These are phyloP conservation scores for Solenopsis invicta DNA, from an alignment of 1,140 invertebrate genomes.

Conservation along the genomic window DNA sequence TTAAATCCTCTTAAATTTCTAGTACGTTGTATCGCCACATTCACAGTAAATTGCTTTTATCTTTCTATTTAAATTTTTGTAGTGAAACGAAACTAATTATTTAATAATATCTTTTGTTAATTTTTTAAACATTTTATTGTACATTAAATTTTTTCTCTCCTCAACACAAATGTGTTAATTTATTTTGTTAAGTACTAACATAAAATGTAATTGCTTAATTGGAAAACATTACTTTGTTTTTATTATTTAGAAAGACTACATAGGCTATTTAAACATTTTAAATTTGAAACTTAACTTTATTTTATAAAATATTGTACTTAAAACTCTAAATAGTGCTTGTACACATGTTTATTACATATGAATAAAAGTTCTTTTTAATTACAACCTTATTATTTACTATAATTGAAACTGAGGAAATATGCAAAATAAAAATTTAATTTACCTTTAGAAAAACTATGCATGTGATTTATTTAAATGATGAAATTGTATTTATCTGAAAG, in stretches of 20 bases:
- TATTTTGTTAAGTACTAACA: neutral
- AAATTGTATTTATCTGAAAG: neutral
- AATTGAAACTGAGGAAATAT: neutral
- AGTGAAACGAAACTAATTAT: neutral
- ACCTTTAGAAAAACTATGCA: neutral
- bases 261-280: neutral
- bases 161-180: neutral
- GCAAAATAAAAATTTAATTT: neutral
- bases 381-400: neutral
- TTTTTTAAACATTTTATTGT: neutral
- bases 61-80: neutral
- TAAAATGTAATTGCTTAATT: slow-evolving; percentile 5
- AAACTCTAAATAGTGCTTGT: neutral
- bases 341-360: neutral
- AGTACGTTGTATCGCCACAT: neutral
- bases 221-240: neutral
- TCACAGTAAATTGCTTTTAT: slow-evolving; percentile 10
- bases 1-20: neutral
- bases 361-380: neutral
- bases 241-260: neutral
- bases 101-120: neutral
- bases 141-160: neutral
- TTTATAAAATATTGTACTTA: slow-evolving; percentile 19
- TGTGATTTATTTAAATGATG: neutral
- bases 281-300: neutral